phyloP scores from a whole-genome alignment of 2,113 vertebrate genomes.

The Poeciliopsis occidentalis region DNA sequence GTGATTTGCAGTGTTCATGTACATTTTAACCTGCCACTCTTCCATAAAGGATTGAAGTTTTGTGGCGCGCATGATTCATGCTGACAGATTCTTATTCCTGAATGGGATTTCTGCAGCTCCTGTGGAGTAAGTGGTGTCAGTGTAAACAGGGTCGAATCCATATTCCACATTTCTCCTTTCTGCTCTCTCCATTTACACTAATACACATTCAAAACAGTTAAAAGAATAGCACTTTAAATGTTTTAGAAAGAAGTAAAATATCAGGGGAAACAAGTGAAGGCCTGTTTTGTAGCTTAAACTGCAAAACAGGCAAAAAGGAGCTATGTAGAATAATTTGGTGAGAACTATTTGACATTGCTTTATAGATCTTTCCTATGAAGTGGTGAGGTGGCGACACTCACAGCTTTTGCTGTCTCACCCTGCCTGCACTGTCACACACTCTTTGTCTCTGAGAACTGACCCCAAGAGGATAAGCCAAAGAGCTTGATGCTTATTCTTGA shows the following conservation, averaged over 20 bases:
- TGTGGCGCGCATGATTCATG: not conserved
- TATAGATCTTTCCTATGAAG: conserved; percentile 54
- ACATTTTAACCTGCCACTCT: not conserved
- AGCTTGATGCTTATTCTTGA: conserved; percentile 41
- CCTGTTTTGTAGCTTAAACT: conserved; percentile 12
- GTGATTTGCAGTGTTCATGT: not conserved
- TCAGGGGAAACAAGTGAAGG: conserved; percentile 17
- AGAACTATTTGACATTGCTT: conserved; percentile 64
- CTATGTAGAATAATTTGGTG: conserved; percentile 48
- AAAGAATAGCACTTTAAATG: conserved; percentile 1
- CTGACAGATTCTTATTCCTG: not conserved
- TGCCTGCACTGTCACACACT: conserved; percentile 19
- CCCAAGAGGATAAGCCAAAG: conserved; percentile 46
- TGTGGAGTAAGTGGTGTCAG: not conserved
- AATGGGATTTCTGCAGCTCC: not conserved
- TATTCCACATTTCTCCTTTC: too few relatives aligned
- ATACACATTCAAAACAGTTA: not conserved
- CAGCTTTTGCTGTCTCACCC: conserved; percentile 13
- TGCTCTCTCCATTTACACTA: not conserved
- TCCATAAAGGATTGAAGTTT: not conserved
- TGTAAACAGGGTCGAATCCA: not conserved
- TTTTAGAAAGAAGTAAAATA: conserved; percentile 37
- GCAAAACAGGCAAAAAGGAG: conserved; percentile 38
- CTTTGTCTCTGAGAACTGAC: conserved; percentile 37
- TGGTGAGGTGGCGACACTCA: conserved; percentile 45